Conservation (phyloP, 2,888 invertebrate species). For the Caenorhabditis afra region DNA sequence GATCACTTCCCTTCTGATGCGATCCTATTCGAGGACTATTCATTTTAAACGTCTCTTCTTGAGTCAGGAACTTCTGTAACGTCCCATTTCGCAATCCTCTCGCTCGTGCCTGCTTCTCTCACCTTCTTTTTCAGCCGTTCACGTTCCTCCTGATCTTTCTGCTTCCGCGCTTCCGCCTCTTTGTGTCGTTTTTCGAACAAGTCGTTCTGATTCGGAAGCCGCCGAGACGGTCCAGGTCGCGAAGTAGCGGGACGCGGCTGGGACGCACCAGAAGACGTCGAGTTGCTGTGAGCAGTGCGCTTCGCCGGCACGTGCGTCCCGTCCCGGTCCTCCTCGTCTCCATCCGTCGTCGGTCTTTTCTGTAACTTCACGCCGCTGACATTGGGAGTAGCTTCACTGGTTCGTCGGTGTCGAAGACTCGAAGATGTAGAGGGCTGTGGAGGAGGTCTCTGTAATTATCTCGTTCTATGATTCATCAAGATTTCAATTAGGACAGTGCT, state of each 20-base stretch:
- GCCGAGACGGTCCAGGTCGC: not conserved
- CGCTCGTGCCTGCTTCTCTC: not conserved
- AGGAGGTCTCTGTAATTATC: no score
- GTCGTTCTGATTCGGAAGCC: conserved; percentile 11
- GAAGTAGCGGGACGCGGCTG: conserved; percentile 3
- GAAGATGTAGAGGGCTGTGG: no score
- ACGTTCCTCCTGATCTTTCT: not conserved
- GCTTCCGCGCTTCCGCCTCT: conserved; percentile 13
- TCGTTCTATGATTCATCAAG: no score
- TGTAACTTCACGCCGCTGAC: not conserved
- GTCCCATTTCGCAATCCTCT: not conserved
- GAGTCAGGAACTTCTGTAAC: conserved; percentile 15
- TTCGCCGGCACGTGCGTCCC: conserved; percentile 41
- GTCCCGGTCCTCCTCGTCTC: not conserved
- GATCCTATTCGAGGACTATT: not conserved
- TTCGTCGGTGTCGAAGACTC: no score
- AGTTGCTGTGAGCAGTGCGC: conserved; percentile 30
- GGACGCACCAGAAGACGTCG: not conserved
- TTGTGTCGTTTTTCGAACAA: conserved; percentile 1
- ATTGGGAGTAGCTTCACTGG: not conserved
- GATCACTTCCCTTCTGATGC: not conserved
- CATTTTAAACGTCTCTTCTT: not conserved
- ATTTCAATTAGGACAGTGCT: no score
- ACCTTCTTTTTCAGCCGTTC: conserved; percentile 2
- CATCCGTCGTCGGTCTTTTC: conserved; percentile 17